These are phyloP conservation scores for Aricia artaxerxes DNA, from an alignment of 2,888 invertebrate species.

Conservation along the genomic window DNA sequence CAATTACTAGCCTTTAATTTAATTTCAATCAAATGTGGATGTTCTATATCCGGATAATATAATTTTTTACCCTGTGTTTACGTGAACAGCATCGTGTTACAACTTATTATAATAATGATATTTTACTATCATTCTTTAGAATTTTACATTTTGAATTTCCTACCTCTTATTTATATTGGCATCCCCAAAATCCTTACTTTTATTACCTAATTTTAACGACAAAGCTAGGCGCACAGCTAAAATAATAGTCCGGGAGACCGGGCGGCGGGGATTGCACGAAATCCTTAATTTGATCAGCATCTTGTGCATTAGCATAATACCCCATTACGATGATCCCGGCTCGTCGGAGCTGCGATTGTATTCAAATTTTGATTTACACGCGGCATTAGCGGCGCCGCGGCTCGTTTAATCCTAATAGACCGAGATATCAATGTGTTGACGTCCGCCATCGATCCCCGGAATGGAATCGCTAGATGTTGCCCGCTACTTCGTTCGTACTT, in stretches of 20 bases:
- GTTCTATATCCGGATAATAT: too few species aligned
- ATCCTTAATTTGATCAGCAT: conserved; percentile 19
- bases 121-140: too few species aligned
- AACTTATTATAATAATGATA: too few species aligned
- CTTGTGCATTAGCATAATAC: conserved; percentile 32
- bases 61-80: too few species aligned
- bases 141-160: background rate
- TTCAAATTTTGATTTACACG: conserved; percentile 53
- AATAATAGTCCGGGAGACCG: conserved; percentile 1
- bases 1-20: too few species aligned
- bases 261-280: background rate
- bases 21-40: too few species aligned
- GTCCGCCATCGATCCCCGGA: background rate
- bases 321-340: conserved; percentile 37
- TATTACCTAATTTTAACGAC: background rate
- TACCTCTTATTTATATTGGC: background rate
- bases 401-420: conserved; percentile 49
- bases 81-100: too few species aligned
- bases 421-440: conserved; percentile 24
- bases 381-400: conserved; percentile 47
- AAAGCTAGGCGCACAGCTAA: background rate
- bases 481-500: background rate
- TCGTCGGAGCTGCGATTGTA: conserved; percentile 43
- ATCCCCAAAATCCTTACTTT: background rate
- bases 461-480: background rate